These are phyloP conservation scores for Sebastes flavidus DNA, from an alignment of 2,797 vertebrate species.

Conservation along the genomic window DNA sequence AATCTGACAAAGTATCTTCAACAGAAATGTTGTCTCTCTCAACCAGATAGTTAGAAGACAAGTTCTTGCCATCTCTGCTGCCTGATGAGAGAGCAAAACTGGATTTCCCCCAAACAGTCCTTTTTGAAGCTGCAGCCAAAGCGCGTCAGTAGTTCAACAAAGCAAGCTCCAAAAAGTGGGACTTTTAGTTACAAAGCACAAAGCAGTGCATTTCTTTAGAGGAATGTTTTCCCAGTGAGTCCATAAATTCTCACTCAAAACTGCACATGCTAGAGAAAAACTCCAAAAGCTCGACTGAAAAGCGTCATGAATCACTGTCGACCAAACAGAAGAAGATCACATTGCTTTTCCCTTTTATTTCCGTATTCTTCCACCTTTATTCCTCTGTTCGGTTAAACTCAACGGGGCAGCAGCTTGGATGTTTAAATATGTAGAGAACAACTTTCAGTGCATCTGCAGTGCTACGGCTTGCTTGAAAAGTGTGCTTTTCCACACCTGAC, in stretches of 20 bases:
- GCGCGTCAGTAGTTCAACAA: not conserved
- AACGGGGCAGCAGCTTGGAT: conserved; percentile 20
- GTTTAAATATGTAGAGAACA: conserved; percentile 57
- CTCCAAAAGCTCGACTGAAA: conserved; percentile 1
- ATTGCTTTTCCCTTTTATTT: not conserved
- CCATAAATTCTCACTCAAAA: conserved; percentile 1
- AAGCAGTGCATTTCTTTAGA: conserved; percentile 16
- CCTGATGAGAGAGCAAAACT: conserved; percentile 1
- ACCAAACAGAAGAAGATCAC: conserved; percentile 5
- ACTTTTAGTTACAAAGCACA: conserved; percentile 4
- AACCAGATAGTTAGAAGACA: not conserved
- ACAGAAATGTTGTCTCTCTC: not conserved
- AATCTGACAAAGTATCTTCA: not conserved
- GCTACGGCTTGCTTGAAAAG: not conserved
- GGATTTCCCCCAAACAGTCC: not conserved
- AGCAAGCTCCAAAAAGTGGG: not conserved
- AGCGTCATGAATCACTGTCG: conserved; percentile 14
- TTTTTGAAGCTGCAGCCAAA: conserved; percentile 15
- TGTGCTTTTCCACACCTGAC: conserved; percentile 34
- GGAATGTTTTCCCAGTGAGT: not conserved
- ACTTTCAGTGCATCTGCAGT: not conserved
- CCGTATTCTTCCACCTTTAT: not conserved
- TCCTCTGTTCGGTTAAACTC: conserved; percentile 9
- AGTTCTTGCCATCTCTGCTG: not conserved
- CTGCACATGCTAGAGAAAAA: not conserved